Evolutionary conservation across 2,113 vertebrate genomes (phyloP), one percentile per base, ranked within the genome.

Genomic region (Phyllostomus hastatus): DNA sequence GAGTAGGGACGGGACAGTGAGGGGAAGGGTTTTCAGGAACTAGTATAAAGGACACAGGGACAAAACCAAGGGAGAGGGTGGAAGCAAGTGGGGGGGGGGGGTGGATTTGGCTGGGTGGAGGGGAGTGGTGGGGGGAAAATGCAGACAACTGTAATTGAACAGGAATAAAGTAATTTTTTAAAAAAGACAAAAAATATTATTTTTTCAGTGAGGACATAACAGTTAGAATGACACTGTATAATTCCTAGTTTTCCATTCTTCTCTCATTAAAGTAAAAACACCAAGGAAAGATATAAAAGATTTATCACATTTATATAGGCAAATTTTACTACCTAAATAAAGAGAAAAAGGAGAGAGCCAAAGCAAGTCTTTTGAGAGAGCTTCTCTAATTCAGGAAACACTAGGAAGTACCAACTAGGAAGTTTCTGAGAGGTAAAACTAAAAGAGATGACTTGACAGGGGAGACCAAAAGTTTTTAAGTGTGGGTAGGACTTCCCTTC

Each of bases 261-360:
- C 28, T 59, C 43, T 93, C 26, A 50, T 90, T 93, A 83, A 79
- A 93, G 73, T 83, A n/a, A 85, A 81, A 91, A 91, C 38, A 87
- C 38, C 46, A 17, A 84, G 7, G 57, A 93, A 96, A 89, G 43
- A 89, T 14, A 89, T 69, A 61, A 93, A 91, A 85, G 41, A 14
- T 89, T 54, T 59, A 46, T 38, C 17, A 20, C 78, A 90, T 69
- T 93, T 91, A 43, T 92, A n/a, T 38, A 61, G 9, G n/a, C 54
- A 80, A 17, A 35, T 93, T 31, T 97, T 69, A 87, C 52, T 82
- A 82, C 14, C 20, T 11, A 88, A 61, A 61, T 35, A 59, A 94
- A 61, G 35, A 80, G 66, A 92, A 31, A 50, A 61, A 87, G 28
- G 9, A 92, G 54, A 38, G 17, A 85, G 19, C 38, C 33, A 48